Evolutionary conservation across 2,888 invertebrate genomes (phyloP), one percentile per base, ranked within the genome.

Genomic region (Tachina fera): DNA sequence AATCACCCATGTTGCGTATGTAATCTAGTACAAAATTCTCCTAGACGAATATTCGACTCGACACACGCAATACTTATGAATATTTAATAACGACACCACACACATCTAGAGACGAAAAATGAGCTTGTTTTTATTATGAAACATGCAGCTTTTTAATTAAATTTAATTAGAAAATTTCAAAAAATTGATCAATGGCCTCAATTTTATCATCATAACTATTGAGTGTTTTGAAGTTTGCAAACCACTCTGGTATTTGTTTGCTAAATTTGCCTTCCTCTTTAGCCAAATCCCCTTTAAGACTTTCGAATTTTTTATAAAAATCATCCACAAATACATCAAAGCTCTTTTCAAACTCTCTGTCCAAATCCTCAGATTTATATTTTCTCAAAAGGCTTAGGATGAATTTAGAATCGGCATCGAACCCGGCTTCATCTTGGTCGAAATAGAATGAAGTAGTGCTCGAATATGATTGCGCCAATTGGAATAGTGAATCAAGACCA

Each of bases 321-420:
- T 71, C 63, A n/a, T 71, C 75, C 1, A 77, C 70, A 60, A 86
- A 87, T 1, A 41, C 56, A 61, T 81, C 68, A 11, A 86, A 58
- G 43, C 71, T 83, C 49, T 75, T 71, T 22, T 82, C 77, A 51
- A 87, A 86, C 56, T 83, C 80, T 16, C 72, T 75, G 14, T 84
- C 75, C 70, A 87, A 75, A 22, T 87, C 76, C 51, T 87, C 82
- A 4, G 85, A 83, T 14, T 82, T 84, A 45, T 86, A 79, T 80
- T 82, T 79, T n/a, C 43, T 49, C 14, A 81, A 45, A 63, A 67
- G 47, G 14, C 49, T n/a, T 5, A 81, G 60, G 39, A 81, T 68
- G 0, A 68, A 11, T 74, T 81, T 74, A 0, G 67, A 16, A 56
- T 87, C 84, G 10, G 56, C 58, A 11, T 72, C 76, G 0, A 75